Evolutionary conservation across 2,797 vertebrate species (phyloP).

Genomic region (Spinibarbus caldwelli): DNA sequence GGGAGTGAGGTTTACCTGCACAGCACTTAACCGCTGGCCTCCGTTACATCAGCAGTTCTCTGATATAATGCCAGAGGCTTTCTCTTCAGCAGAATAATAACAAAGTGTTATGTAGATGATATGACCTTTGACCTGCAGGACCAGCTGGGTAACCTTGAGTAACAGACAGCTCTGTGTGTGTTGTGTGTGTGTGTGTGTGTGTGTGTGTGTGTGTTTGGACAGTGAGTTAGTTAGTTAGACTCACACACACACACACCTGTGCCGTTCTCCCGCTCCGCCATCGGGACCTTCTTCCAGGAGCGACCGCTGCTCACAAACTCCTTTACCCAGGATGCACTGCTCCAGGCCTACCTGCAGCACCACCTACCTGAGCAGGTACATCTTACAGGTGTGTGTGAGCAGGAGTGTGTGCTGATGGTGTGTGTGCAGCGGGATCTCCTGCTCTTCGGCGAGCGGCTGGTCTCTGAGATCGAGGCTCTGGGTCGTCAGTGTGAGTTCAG

Average conservation of each 20-base stretch:
- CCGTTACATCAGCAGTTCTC: too few relatives aligned
- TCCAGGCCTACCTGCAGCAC: conserved; percentile 78
- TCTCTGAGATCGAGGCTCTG: conserved; percentile 72
- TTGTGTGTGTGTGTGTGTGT: background rate
- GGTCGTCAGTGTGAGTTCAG: conserved; percentile 80
- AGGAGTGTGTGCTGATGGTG: too few relatives aligned
- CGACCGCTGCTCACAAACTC: conserved; percentile 76
- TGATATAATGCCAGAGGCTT: background rate
- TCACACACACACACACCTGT: background rate
- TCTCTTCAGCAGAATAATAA: background rate
- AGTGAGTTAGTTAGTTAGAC: too few relatives aligned
- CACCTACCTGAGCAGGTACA: conserved; percentile 79
- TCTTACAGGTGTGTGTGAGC: background rate
- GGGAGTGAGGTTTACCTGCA: too few relatives aligned
- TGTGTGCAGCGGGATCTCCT: conserved; percentile 70
- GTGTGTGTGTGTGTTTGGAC: conserved; percentile 26
- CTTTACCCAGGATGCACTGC: conserved; percentile 81
- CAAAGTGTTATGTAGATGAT: background rate
- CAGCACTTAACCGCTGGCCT: too few relatives aligned
- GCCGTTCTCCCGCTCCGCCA: conserved; percentile 69
- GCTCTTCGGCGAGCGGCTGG: conserved; percentile 78
- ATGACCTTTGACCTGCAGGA: conserved; percentile 9
- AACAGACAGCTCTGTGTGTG: background rate
- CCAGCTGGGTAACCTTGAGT: background rate
- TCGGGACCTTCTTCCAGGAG: conserved; percentile 78